phyloP scores from a whole-genome alignment of 1,140 invertebrate species.

The Philotrypesis tridentata region DNA sequence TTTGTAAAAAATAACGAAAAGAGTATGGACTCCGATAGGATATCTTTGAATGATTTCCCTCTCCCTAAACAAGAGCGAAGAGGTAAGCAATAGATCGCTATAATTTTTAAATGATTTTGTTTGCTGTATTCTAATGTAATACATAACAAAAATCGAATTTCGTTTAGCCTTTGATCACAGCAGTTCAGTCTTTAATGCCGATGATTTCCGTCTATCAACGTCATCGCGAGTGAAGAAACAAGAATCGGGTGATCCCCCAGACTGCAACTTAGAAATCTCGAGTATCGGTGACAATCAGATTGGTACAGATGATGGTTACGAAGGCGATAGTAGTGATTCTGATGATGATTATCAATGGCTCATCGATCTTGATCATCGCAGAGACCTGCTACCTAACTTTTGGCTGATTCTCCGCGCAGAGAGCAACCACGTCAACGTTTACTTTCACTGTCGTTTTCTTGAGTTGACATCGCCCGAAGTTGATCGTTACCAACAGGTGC shows the following conservation, averaged over 20 bases:
- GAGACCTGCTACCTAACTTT: constrained; percentile 80
- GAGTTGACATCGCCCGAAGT: constrained; percentile 75
- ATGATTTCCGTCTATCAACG: background rate
- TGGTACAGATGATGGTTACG: constrained; percentile 76
- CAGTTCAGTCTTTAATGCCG: background rate
- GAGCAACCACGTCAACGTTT: constrained; percentile 78
- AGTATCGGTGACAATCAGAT: constrained; percentile 71
- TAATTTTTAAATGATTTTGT: background rate
- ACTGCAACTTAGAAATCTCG: constrained; percentile 70
- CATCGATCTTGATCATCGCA: constrained; percentile 73
- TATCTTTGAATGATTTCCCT: background rate
- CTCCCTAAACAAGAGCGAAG: background rate
- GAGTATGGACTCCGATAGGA: background rate
- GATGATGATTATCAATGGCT: constrained; percentile 80
- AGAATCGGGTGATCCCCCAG: constrained; percentile 67
- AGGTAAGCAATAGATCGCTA: background rate
- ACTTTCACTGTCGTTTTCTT: constrained; percentile 82
- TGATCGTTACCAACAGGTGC: constrained; percentile 74
- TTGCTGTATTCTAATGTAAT: background rate
- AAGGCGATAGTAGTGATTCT: constrained; percentile 75
- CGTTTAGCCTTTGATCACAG: background rate
- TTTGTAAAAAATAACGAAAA: constrained; percentile 70
- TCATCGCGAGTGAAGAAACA: constrained; percentile 55
- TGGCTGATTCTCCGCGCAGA: constrained; percentile 84
- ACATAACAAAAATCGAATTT: no score